These are phyloP conservation scores for Allolobophora icterica DNA, from an alignment of 2,888 invertebrate genomes.

Conservation along the genomic window DNA sequence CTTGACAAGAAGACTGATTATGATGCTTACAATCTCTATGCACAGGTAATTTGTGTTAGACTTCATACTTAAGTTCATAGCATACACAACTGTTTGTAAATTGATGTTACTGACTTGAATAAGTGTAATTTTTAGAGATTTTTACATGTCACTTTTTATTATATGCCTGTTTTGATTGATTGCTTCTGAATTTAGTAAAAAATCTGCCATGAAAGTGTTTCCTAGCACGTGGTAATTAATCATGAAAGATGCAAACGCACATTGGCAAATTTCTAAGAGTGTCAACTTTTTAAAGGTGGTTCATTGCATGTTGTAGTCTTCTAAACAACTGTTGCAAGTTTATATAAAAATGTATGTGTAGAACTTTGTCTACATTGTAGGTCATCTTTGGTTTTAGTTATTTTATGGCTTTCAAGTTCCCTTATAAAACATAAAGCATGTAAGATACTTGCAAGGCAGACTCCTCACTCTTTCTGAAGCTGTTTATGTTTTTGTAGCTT, in stretches of 20 bases:
- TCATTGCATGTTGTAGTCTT: slow-evolving; percentile 41
- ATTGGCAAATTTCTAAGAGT: background rate
- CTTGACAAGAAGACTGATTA: too few species aligned
- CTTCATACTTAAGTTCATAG: too few species aligned
- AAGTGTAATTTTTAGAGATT: background rate
- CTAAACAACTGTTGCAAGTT: background rate
- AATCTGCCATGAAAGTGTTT: background rate
- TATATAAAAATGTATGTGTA: background rate
- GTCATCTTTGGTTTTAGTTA: background rate
- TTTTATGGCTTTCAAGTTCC: background rate
- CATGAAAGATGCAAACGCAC: background rate
- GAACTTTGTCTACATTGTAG: background rate
- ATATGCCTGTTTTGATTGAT: background rate
- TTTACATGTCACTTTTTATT: background rate
- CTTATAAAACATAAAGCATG: background rate
- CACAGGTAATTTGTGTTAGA: too few species aligned
- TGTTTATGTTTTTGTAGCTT: background rate
- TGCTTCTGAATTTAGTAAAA: background rate
- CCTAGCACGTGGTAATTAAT: background rate
- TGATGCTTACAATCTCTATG: too few species aligned
- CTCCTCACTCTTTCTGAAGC: too few species aligned
- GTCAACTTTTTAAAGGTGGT: background rate
- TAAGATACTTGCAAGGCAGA: background rate
- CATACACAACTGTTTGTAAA: too few species aligned
- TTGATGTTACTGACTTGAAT: background rate